Evolutionary conservation across 2,113 vertebrate genomes (phyloP), one percentile per base, ranked within the genome.

Genomic region (Microtus richardsoni): DNA sequence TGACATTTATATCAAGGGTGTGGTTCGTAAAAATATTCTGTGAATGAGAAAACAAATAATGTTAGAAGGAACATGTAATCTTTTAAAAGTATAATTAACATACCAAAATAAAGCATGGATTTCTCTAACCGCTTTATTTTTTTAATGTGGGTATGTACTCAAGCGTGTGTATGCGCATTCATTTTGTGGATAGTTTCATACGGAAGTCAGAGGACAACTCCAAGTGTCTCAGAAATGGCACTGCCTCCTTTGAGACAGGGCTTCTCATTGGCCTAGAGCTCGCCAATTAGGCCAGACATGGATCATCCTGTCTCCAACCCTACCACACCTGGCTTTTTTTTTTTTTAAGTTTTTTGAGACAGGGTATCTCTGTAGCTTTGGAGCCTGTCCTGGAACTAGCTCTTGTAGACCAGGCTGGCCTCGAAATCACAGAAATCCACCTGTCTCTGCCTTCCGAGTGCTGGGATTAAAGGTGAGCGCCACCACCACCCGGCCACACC

Each of bases 21-120:
- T 99, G 99, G 97, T 99, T 99, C 91, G 99, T 99, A 97, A 99
- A 99, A 97, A 99, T 99, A 98, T 99, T 99, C 99, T 99, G 96
- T 93, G 94, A 96, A 44, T 75, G 94, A 97, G 96, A 95, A 96
- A 95, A 93, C 66, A 58, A 58, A 58, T 58, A 83, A 12, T 64
- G 84, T 95, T 92, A 97, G 39, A 95, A 96, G 93, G 28, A 89
- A 68, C 26, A 94, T 47, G 41, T 39, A 78, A 1, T 66, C 71
- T 73, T 21, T 60, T 89, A 75, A 88, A 97, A 66, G 30, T 47
- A 88, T 66, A 91, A 62, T 79, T 58, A 91, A 80, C 80, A 86
- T 41, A 92, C 73, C 12, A 95, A 11, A 90, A 82, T 83, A 58
- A 89, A 84, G 44, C 49, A 89, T 4, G 0, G 3, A 89, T 77